Conservation (phyloP, 2,113 vertebrate genomes). For the Phodopus roborovskii region DNA sequence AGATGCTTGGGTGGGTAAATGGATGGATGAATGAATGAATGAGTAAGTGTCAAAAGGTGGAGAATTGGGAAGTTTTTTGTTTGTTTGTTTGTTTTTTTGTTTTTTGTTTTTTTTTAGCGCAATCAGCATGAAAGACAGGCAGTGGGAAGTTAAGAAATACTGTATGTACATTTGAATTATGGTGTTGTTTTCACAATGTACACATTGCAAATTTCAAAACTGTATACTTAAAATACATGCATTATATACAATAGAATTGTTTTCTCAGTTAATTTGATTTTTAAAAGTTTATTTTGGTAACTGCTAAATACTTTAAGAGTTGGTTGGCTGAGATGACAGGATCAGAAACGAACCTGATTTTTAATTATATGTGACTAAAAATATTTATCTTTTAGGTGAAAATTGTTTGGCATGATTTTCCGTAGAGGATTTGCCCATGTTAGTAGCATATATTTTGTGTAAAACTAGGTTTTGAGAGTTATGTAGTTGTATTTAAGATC, state of each 20-base stretch:
- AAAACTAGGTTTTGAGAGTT: not conserved
- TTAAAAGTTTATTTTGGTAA: not conserved
- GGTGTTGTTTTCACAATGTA: not conserved
- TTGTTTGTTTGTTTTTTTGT: too few relatives aligned
- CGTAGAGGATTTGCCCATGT: not conserved
- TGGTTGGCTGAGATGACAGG: not conserved
- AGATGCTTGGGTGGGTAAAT: not conserved
- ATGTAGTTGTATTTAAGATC: not conserved
- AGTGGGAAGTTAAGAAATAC: not conserved
- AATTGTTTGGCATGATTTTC: not conserved
- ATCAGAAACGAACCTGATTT: not conserved
- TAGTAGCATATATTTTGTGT: not conserved
- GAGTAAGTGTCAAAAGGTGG: not conserved
- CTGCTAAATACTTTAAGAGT: not conserved
- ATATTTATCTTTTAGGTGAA: not conserved
- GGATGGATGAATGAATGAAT: too few relatives aligned
- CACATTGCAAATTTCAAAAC: not conserved
- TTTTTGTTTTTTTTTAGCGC: not conserved
- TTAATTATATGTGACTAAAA: not conserved
- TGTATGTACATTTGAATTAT: not conserved
- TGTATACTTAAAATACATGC: not conserved
- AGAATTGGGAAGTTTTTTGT: accelerated
- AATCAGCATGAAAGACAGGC: not conserved
- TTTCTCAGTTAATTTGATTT: not conserved
- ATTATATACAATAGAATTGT: not conserved